These are phyloP conservation scores for Echiichthys vipera DNA, from an alignment of 2,797 vertebrate species.

Conservation along the genomic window DNA sequence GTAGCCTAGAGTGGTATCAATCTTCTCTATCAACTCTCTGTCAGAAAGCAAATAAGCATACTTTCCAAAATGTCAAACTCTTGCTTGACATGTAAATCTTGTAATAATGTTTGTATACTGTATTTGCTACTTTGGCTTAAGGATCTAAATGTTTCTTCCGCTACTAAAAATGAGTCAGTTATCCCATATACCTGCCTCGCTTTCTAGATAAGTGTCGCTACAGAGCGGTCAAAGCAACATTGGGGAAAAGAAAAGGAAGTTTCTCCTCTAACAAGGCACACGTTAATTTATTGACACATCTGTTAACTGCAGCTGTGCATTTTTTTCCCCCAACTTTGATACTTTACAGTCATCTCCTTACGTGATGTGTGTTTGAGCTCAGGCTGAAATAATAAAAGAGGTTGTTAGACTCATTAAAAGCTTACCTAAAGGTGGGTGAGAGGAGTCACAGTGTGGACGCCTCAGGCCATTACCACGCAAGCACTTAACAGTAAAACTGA, in stretches of 20 bases:
- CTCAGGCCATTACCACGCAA: constrained; percentile 46
- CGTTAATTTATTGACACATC: constrained; percentile 1
- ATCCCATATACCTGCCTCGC: background rate
- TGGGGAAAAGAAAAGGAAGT: constrained; percentile 8
- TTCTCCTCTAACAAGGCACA: background rate
- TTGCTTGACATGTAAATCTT: background rate
- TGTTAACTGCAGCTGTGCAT: background rate
- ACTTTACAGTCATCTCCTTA: constrained; percentile 33
- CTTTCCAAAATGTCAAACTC: background rate
- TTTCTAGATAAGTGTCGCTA: background rate
- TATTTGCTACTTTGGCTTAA: background rate
- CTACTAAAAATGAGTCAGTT: background rate
- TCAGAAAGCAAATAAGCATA: background rate
- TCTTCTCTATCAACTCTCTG: too few relatives aligned
- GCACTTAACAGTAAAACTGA: constrained; percentile 50
- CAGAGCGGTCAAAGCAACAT: background rate
- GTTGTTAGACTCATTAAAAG: constrained; percentile 67
- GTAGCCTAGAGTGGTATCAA: too few relatives aligned
- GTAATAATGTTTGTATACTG: background rate
- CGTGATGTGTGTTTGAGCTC: background rate
- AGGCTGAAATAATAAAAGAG: constrained; percentile 37
- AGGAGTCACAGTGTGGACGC: constrained; percentile 40
- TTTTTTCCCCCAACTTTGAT: constrained; percentile 32
- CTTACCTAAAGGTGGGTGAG: constrained; percentile 58
- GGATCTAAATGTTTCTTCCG: background rate